phyloP scores from a whole-genome alignment of 1,140 invertebrate genomes.

The Temnothorax nylanderi region DNA sequence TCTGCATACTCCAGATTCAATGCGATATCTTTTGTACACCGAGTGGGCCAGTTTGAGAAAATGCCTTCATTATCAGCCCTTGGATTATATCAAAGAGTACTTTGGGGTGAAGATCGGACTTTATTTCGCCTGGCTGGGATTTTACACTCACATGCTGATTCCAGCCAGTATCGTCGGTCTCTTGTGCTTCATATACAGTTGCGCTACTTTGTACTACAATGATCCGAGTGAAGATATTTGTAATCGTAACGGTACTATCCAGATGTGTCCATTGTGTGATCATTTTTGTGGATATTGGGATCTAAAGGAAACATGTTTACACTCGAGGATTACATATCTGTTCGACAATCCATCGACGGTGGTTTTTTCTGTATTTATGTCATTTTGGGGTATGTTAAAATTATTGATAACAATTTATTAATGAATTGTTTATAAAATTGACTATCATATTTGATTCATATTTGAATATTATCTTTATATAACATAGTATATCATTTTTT shows the following conservation, averaged over 20 bases:
- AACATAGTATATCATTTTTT: constrained; percentile 63
- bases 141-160: constrained; percentile 97
- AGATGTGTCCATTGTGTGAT: constrained; percentile 96
- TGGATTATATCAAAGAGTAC: constrained; percentile 95
- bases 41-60: constrained; percentile 95
- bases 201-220: constrained; percentile 90
- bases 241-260: constrained; percentile 86
- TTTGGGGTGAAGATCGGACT: constrained; percentile 97
- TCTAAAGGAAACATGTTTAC: constrained; percentile 93
- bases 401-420: neutral
- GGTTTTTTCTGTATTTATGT: constrained; percentile 98
- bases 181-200: constrained; percentile 93
- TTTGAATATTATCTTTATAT: constrained; percentile 2
- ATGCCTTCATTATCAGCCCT: constrained; percentile 94
- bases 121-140: constrained; percentile 99
- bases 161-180: constrained; percentile 94
- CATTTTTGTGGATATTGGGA: constrained; percentile 95
- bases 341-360: constrained; percentile 98
- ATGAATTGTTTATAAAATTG: neutral
- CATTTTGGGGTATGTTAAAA: constrained; percentile 92
- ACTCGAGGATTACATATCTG: constrained; percentile 95
- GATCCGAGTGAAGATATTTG: constrained; percentile 94
- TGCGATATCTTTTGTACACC: constrained; percentile 92
- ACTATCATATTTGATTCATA: neutral
- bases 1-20: constrained; percentile 88